phyloP scores from a whole-genome alignment of 64 coral and sea anemone genomes.

The Stylophora pistillata region DNA sequence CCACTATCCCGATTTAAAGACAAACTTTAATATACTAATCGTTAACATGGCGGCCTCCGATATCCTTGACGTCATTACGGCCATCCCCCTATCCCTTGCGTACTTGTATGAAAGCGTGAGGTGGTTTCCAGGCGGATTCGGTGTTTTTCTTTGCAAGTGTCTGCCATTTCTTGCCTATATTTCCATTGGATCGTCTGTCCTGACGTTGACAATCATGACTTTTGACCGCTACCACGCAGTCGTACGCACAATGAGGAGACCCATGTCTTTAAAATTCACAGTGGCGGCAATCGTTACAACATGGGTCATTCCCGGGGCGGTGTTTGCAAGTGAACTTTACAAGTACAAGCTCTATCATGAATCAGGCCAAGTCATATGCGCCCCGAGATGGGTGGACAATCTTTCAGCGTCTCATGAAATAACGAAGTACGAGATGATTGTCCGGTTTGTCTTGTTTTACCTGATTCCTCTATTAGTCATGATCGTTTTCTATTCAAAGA shows the following conservation, averaged over 20 bases:
- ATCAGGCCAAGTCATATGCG: conserved; percentile 8
- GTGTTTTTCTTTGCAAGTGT: conserved; percentile 31
- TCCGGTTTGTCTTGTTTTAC: conserved; percentile 41
- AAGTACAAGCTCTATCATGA: conserved; percentile 22
- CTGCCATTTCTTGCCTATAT: conserved; percentile 18
- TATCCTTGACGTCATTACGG: conserved; percentile 17
- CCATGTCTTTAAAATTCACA: conserved; percentile 1
- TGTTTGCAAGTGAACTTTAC: conserved; percentile 10
- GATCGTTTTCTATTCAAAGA: conserved; percentile 24
- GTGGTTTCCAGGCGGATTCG: conserved; percentile 43
- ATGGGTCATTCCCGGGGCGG: not conserved
- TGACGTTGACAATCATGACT: conserved; percentile 30
- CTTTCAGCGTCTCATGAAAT: not conserved
- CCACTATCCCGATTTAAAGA: conserved; percentile 1
- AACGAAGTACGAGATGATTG: conserved; percentile 12
- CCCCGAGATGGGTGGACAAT: conserved; percentile 2
- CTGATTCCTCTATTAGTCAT: conserved; percentile 41
- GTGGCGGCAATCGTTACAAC: not conserved
- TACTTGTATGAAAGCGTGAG: conserved; percentile 29
- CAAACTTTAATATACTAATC: conserved; percentile 39
- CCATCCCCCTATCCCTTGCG: conserved; percentile 20
- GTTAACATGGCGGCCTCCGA: conserved; percentile 64
- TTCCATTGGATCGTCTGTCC: conserved; percentile 15
- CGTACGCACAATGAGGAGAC: conserved; percentile 9
- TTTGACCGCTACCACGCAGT: conserved; percentile 48